Percentiles rank a stretch among this genome's conserved stretches.
Evolutionary conservation across 2,797 vertebrate species (phyloP).

Genomic region (Pyrrhura leucotis): DNA sequence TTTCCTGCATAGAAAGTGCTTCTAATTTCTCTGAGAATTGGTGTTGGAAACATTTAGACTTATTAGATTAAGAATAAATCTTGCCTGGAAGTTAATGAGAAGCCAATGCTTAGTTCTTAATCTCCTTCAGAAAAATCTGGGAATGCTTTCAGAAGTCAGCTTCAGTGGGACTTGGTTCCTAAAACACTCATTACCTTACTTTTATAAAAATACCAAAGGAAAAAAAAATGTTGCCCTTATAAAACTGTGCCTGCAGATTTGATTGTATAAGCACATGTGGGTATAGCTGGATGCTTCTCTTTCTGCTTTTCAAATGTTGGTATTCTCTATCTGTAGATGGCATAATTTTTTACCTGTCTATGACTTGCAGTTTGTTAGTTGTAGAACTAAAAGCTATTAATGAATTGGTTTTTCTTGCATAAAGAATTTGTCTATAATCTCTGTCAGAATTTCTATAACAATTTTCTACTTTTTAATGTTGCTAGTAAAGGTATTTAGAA

Average conservation of each 20-base stretch:
- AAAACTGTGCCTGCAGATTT: background rate
- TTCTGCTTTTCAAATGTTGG: background rate
- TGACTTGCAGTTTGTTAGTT: background rate
- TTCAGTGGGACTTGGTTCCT: background rate
- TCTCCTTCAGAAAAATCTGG: background rate
- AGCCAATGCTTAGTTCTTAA: background rate
- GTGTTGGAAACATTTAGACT: background rate
- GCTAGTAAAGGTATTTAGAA: background rate
- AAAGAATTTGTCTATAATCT: background rate
- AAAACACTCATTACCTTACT: background rate
- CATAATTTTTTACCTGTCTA: background rate
- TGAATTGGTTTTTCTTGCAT: background rate
- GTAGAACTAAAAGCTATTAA: background rate
- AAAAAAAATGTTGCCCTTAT: background rate
- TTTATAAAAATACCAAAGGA: background rate
- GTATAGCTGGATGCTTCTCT: background rate
- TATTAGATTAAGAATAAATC: background rate
- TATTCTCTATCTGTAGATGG: background rate
- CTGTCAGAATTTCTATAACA: background rate
- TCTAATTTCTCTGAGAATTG: background rate
- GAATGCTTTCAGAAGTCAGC: background rate
- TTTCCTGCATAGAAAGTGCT: background rate
- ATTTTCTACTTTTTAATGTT: background rate
- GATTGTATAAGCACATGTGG: background rate
- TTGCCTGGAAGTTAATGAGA: background rate